Conservation (phyloP, 2,113 vertebrate genomes). For the Alaudala cheleensis region DNA sequence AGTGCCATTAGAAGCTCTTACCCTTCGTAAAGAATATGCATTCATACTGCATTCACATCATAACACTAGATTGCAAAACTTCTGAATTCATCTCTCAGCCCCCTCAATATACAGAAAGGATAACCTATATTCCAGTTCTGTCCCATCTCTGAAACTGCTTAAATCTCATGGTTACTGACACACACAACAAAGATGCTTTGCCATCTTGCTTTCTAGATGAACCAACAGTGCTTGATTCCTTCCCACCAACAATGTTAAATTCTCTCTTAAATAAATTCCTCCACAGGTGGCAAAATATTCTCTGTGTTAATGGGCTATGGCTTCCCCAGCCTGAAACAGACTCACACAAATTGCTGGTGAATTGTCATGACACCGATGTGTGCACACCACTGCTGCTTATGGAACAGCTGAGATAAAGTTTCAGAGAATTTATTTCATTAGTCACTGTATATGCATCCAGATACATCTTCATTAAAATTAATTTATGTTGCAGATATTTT, state of each 20-base stretch:
- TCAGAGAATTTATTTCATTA: neutral
- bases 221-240: rapidly evolving
- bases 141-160: neutral
- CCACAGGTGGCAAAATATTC: neutral
- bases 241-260: neutral
- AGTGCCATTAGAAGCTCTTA: neutral
- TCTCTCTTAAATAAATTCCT: neutral
- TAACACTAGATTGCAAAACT: neutral
- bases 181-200: neutral
- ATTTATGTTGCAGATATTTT: neutral
- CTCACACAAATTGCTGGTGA: neutral
- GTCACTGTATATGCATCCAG: neutral
- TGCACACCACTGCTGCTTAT: neutral
- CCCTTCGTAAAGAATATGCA: neutral
- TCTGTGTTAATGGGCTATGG: neutral
- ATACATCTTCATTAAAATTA: neutral
- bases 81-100: neutral
- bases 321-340: neutral
- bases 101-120: neutral
- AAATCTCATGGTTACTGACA: neutral
- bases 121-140: neutral
- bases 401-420: neutral
- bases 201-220: neutral
- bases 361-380: neutral
- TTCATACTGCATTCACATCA: neutral